These are phyloP conservation scores for Hippocampus kuda DNA, from an alignment of 2,797 vertebrate genomes.

Conservation along the genomic window DNA sequence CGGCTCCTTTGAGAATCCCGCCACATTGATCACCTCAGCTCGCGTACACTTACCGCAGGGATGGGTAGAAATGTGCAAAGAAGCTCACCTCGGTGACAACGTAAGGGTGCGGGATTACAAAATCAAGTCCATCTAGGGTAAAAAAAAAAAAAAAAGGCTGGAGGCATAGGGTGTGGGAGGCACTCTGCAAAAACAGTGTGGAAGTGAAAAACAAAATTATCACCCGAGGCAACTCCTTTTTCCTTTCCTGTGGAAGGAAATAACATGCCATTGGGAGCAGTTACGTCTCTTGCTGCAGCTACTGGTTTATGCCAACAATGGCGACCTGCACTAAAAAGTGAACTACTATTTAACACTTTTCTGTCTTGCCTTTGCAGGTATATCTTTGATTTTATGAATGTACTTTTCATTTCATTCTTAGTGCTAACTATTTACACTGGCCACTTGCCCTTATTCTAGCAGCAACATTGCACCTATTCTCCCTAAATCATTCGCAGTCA, in stretches of 20 bases:
- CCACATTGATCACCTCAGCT: neutral
- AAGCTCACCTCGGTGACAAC: constrained; percentile 24
- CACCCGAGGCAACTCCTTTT: constrained; percentile 19
- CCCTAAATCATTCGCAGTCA: neutral
- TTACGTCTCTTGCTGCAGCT: neutral
- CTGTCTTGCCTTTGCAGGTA: neutral
- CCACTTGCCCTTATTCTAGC: neutral
- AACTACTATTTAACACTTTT: neutral
- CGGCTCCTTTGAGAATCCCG: neutral
- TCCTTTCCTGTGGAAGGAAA: constrained; percentile 48
- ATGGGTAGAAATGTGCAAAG: constrained; percentile 2
- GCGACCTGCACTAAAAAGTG: neutral
- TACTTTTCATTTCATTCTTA: too few relatives aligned
- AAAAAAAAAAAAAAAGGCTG: neutral
- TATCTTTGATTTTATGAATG: neutral
- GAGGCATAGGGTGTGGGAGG: too few relatives aligned
- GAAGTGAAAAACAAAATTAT: constrained; percentile 21
- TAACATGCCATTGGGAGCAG: neutral
- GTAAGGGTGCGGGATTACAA: neutral
- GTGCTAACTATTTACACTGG: neutral
- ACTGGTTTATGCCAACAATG: neutral
- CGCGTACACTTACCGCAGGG: neutral
- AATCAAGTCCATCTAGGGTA: constrained; percentile 6
- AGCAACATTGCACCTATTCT: neutral
- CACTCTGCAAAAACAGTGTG: neutral